These are phyloP conservation scores for Agrotis clavis DNA, from an alignment of 2,888 invertebrate genomes.

Conservation along the genomic window DNA sequence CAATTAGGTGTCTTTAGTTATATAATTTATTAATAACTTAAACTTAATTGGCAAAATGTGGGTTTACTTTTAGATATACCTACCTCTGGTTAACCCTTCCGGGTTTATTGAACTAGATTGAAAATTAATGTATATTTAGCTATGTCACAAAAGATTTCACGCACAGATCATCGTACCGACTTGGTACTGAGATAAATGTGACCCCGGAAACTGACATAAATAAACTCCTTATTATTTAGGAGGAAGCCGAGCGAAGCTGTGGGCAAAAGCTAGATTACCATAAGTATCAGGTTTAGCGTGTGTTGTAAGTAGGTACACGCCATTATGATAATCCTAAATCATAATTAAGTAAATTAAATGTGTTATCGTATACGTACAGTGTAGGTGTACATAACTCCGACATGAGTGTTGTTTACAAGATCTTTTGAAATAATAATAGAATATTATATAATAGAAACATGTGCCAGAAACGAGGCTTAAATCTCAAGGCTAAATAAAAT, in stretches of 20 bases:
- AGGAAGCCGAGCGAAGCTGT: too few relatives aligned
- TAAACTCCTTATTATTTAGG: too few relatives aligned
- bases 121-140: too few relatives aligned
- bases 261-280: neutral
- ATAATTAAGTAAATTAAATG: neutral
- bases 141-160: neutral
- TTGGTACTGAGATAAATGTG: too few relatives aligned
- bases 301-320: conserved; percentile 1
- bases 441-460: neutral
- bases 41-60: too few relatives aligned
- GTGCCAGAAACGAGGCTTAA: neutral
- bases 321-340: neutral
- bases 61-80: too few relatives aligned
- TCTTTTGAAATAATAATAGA: neutral
- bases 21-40: too few relatives aligned
- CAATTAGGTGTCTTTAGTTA: too few relatives aligned
- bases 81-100: too few relatives aligned
- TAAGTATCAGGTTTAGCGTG: neutral
- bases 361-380: neutral
- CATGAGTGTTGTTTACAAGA: conserved; percentile 5
- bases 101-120: too few relatives aligned
- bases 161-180: neutral
- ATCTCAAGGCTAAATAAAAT: neutral
- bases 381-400: too few relatives aligned
- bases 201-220: too few relatives aligned